These are phyloP conservation scores for Pristionchus japonicus DNA, from an alignment of 2,888 invertebrate species.

Conservation along the genomic window DNA sequence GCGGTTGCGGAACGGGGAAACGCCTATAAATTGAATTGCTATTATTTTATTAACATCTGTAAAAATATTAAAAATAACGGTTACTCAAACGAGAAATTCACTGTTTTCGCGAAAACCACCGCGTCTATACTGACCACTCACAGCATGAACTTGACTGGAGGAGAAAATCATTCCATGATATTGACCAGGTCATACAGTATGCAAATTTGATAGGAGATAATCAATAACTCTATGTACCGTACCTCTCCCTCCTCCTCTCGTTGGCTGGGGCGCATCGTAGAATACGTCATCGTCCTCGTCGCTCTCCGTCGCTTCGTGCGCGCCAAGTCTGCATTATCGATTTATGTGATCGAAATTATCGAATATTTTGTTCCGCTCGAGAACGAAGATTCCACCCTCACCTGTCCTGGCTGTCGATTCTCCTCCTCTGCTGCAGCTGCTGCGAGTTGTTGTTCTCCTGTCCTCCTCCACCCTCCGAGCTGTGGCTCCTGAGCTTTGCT, in stretches of 20 bases:
- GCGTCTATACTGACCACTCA: background rate
- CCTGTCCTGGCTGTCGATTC: background rate
- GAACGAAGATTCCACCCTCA: background rate
- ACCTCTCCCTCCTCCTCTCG: constrained; percentile 11
- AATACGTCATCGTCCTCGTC: constrained; percentile 39
- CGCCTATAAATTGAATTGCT: background rate
- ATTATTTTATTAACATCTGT: too few relatives aligned
- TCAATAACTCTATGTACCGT: too few relatives aligned
- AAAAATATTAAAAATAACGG: too few relatives aligned
- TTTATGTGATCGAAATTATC: background rate
- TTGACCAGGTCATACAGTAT: too few relatives aligned
- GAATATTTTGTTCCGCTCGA: background rate
- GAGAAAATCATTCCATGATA: background rate
- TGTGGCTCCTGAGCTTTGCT: constrained; percentile 29
- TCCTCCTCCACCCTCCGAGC: constrained; percentile 2
- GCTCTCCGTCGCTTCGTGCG: background rate
- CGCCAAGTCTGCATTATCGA: background rate
- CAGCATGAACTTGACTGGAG: background rate
- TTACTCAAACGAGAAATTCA: too few relatives aligned
- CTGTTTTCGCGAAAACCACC: background rate
- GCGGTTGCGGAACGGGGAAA: background rate
- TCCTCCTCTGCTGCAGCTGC: background rate
- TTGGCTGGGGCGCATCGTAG: constrained; percentile 5
- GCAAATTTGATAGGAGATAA: too few relatives aligned
- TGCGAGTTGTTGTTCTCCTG: constrained; percentile 14